phyloP scores from a whole-genome alignment of 2,797 vertebrate species.

The Distichodus sexfasciatus region DNA sequence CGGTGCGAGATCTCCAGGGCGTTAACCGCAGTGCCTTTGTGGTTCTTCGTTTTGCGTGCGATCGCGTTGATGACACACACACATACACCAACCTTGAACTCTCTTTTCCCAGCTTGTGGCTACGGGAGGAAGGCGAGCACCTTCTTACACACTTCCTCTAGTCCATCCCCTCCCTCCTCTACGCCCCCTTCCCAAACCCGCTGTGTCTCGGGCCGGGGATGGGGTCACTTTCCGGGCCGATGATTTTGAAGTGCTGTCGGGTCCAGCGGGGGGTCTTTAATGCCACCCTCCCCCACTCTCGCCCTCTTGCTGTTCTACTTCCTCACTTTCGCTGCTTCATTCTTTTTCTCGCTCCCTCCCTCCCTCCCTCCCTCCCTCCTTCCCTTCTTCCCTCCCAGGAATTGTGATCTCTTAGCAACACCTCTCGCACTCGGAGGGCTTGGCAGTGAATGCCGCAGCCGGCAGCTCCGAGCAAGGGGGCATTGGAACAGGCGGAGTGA shows the following conservation, averaged over 20 bases:
- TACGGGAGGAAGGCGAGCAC: constrained; percentile 69
- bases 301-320: constrained; percentile 30
- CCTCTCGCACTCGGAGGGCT: constrained; percentile 47
- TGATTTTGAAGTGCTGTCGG: constrained; percentile 26
- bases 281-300: constrained; percentile 15
- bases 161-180: constrained; percentile 52
- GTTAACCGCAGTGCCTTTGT: no score
- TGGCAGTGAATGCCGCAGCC: no score
- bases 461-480: constrained; percentile 26
- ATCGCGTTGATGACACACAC: no score
- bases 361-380: not conserved
- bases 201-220: no score
- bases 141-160: constrained; percentile 56
- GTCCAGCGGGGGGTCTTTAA: constrained; percentile 31
- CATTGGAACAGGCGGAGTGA: constrained; percentile 24
- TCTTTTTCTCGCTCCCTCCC: constrained; percentile 6
- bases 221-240: constrained; percentile 64
- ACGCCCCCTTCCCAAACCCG: no score
- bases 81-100: no score
- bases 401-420: constrained; percentile 67
- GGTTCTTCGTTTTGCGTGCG: no score
- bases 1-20: not conserved
- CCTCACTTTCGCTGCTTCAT: not conserved
- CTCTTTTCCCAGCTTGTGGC: constrained; percentile 68
- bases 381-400: constrained; percentile 35